Base-by-base conservation (phyloP, 2,113 vertebrate genomes). In the Phoxinus phoxinus region DNA sequence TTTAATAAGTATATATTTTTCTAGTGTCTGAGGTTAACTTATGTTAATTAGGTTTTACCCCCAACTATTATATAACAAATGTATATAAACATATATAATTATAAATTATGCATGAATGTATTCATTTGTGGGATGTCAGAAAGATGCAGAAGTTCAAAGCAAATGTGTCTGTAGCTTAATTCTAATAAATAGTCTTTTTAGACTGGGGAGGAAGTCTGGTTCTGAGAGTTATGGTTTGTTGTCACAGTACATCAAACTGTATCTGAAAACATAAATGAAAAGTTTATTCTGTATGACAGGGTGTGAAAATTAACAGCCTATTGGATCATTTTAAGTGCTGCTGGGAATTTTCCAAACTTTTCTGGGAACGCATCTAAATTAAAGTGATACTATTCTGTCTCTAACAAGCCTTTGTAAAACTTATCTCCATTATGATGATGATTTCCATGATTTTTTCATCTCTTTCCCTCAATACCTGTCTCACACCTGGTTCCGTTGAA, bases 401-500 rank as follows among this genome's bases (percentile, higher is more conserved):
- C 23, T 78, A 78, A 41, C 6, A 59, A 6, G 73, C 25, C 72
- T 30, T 9, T 30, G n/a, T 30, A 48, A 75, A 67, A 48, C 17
- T 32, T 27, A 8, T 74, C 25, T 46, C 7, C 35, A 59, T 59
- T 35, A 53, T 84, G 9, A 67, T 32, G 41, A 53, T 83, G 53
- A 56, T 71, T 48, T 59, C 41, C 37, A 63, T 25, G 11, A 19
- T 46, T 44, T 83, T 59, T 77, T 27, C 75, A 69, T 53, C 56
- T 82, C 58, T 65, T 84, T 58, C 81, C 80, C 90, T 95, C 94
- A 94, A 94, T 99, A 99, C 98, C 98, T 99, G 97, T 99, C 97
- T 99, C 98, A 98, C 98, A 99, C 94, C 96, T 97, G 94, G 93
- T 97, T 95, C 98, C 98, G 92, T 97, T 98, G 96, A 99, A 99